Base-by-base conservation (phyloP, 2,888 invertebrate genomes). In the Limnephilus auricula region DNA sequence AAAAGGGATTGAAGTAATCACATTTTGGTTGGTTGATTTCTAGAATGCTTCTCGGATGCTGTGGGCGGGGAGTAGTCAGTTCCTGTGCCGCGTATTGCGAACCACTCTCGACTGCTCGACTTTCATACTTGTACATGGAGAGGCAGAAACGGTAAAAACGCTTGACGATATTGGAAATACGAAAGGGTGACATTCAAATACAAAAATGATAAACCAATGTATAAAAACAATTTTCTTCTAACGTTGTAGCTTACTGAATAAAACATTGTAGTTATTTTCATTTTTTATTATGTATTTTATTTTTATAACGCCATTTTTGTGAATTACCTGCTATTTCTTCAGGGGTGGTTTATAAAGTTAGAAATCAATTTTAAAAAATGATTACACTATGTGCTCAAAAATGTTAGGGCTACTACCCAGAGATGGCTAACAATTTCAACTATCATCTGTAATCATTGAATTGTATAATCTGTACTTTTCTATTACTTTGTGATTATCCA, bases 1-100 rank as follows among this genome's bases (percentile, higher is more conserved):
- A 93, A 93, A 93, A 92, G 91, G 92, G 92, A 93, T 92, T 93
- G 92, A 91, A 93, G 92, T 93, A 93, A 93, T 93, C 93, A 93
- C 92, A 93, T 93, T 88, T 93, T 92, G 92, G 93, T 93, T 92
- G 93, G 93, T 93, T 93, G 92, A 90, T 92, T 92, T 92, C 91
- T 88, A 92, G 92, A 91, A 92, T 91, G 88, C 90, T 65, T 45
- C 79, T n/a, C 79, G 87, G 86, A 87, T 79, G 90, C 80, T 82
- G 82, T 80, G 80, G 89, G 80, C 45, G 88, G 78, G n/a, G 13
- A 50, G 65, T 25, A 25, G 50, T 1, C 4, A 18, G 50, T 50
- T 9, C 65, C 65, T 25, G 65, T n/a, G 65, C 65, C 65, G 65
- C 18, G 25, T 65, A 50, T 5, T 25, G n/a, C n/a, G 65, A 65